phyloP scores from a whole-genome alignment of 2,888 invertebrate species.

The Prosapia bicincta region DNA sequence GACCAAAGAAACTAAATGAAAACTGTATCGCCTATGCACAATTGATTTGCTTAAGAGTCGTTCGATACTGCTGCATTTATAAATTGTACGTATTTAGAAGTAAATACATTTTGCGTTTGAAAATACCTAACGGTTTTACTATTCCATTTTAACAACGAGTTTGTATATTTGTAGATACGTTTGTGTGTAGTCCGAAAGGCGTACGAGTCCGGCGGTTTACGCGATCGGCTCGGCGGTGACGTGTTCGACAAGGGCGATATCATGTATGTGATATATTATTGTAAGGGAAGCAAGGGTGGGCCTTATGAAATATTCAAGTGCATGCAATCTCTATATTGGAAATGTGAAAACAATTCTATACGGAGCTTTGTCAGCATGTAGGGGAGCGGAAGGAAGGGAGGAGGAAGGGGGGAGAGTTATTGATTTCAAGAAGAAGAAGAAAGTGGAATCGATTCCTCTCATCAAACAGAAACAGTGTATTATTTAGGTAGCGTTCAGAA shows the following conservation, averaged over 20 bases:
- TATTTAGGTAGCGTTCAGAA: conserved; percentile 16
- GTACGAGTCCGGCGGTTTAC: too few relatives aligned
- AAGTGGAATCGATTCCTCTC: conserved; percentile 13
- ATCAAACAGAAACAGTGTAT: conserved; percentile 14
- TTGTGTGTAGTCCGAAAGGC: too few relatives aligned
- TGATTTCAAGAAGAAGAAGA: not conserved
- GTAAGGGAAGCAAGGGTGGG: conserved; percentile 12
- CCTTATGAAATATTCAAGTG: conserved; percentile 30
- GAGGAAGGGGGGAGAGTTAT: not conserved
- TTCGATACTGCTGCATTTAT: too few relatives aligned
- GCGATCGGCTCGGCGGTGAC: too few relatives aligned
- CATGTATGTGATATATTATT: conserved; percentile 26
- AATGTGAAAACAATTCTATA: conserved; percentile 19
- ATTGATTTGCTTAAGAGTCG: too few relatives aligned
- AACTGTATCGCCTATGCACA: too few relatives aligned
- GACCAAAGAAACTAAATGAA: too few relatives aligned
- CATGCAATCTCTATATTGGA: conserved; percentile 25
- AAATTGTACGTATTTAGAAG: too few relatives aligned
- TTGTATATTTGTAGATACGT: too few relatives aligned
- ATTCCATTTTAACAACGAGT: too few relatives aligned
- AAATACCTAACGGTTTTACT: too few relatives aligned
- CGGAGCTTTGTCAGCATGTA: not conserved
- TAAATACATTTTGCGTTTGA: too few relatives aligned
- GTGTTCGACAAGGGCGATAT: conserved; percentile 4
- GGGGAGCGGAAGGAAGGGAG: not conserved